Conservation (phyloP, 2,888 invertebrate genomes). For the Callinectes sapidus region DNA sequence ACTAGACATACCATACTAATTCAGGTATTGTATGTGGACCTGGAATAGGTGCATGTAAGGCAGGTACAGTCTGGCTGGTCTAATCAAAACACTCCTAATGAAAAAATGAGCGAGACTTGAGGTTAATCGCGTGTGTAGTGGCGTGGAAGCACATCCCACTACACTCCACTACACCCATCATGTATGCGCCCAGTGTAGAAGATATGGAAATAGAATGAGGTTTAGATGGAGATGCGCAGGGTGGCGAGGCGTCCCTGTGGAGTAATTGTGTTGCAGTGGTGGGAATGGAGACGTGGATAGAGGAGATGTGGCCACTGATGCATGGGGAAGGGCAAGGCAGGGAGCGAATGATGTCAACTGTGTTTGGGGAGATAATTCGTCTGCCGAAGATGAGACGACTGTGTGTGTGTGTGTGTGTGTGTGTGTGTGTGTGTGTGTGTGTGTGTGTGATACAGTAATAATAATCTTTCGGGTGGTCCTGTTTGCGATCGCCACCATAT, state of each 20-base stretch:
- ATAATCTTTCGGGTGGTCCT: too few relatives aligned
- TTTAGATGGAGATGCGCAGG: slow-evolving; percentile 28
- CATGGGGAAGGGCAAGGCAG: neutral
- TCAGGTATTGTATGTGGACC: slow-evolving; percentile 6
- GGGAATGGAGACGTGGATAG: neutral
- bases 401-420: neutral
- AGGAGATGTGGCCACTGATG: neutral
- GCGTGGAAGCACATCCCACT: neutral
- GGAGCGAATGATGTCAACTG: slow-evolving; percentile 15
- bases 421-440: neutral
- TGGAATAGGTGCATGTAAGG: neutral
- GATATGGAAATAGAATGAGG: slow-evolving; percentile 12
- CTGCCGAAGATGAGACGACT: neutral
- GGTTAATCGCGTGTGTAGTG: slow-evolving; percentile 22
- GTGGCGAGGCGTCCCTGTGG: slow-evolving; percentile 24
- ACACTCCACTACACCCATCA: neutral
- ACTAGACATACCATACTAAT: neutral
- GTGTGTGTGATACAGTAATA: too few relatives aligned
- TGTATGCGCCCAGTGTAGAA: neutral
- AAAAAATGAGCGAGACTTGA: neutral
- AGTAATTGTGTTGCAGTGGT: neutral
- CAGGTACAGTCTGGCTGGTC: neutral
- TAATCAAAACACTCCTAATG: neutral
- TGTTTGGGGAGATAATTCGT: neutral
- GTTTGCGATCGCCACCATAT: too few relatives aligned